Evolutionary conservation across 2,797 vertebrate genomes (phyloP).

Genomic region (Oceanodroma leucorhoa): DNA sequence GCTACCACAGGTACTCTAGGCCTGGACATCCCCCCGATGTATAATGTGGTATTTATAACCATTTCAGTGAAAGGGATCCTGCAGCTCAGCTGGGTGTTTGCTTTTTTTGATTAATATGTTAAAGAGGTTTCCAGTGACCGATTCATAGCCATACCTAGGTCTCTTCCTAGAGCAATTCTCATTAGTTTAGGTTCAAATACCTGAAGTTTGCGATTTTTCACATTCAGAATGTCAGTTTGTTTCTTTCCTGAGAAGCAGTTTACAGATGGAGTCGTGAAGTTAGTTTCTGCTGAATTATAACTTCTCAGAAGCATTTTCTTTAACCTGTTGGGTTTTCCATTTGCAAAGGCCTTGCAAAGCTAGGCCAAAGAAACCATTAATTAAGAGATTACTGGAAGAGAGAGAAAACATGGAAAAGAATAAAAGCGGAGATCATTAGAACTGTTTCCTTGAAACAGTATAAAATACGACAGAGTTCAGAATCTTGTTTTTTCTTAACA

Average conservation of each 20-base stretch:
- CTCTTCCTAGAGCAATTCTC: not conserved
- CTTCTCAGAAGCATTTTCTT: not conserved
- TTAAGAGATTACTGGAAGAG: not conserved
- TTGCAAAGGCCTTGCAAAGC: not conserved
- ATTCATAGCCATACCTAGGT: not conserved
- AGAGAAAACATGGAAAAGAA: not conserved
- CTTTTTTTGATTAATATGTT: not conserved
- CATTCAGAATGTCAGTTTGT: not conserved
- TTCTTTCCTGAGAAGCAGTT: not conserved
- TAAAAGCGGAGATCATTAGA: not conserved
- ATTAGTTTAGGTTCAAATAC: not conserved
- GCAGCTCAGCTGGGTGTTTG: not conserved
- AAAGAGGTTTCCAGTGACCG: not conserved
- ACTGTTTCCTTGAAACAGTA: not conserved
- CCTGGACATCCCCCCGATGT: fast-evolving
- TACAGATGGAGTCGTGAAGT: not conserved
- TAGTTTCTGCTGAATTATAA: not conserved
- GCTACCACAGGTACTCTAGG: too few relatives aligned
- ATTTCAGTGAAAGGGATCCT: not conserved
- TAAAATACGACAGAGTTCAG: not conserved
- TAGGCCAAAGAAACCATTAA: not conserved
- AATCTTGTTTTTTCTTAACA: not conserved
- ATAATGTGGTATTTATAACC: fast-evolving
- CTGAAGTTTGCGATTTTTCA: not conserved
- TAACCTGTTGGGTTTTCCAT: not conserved